Conservation (phyloP, 2,888 invertebrate genomes). For the Pachydiplax longipennis region DNA sequence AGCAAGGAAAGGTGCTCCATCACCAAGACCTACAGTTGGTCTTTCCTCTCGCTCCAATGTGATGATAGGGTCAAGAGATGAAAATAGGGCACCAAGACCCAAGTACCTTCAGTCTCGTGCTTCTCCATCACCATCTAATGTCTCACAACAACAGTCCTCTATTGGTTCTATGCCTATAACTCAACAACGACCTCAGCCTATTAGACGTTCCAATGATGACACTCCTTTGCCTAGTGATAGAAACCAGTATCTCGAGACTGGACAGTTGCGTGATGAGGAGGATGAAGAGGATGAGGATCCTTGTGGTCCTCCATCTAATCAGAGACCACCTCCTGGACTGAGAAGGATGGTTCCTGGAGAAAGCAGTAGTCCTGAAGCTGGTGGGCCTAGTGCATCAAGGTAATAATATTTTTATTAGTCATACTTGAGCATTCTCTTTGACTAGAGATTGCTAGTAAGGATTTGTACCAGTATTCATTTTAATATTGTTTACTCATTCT, state of each 20-base stretch:
- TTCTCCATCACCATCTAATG: slow-evolving; percentile 25
- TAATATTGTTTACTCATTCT: not conserved
- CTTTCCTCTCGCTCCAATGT: not conserved
- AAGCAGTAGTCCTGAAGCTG: slow-evolving; percentile 57
- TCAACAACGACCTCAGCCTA: not conserved
- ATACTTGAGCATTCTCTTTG: not conserved
- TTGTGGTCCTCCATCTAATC: slow-evolving; percentile 21
- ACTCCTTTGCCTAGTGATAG: slow-evolving; percentile 72
- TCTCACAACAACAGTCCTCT: not conserved
- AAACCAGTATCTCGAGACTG: slow-evolving; percentile 79
- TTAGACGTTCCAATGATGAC: slow-evolving; percentile 58
- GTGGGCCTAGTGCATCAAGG: slow-evolving; percentile 51
- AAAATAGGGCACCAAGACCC: not conserved
- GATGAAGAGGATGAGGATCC: slow-evolving; percentile 67
- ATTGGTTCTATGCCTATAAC: not conserved
- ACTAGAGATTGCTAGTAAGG: not conserved
- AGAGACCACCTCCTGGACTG: slow-evolving; percentile 51
- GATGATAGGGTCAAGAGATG: slow-evolving; percentile 20
- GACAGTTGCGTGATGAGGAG: slow-evolving; percentile 74
- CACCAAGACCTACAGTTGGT: slow-evolving; percentile 11
- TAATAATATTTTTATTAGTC: not conserved
- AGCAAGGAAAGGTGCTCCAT: slow-evolving; percentile 1
- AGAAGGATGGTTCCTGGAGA: slow-evolving; percentile 59
- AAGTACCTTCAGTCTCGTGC: slow-evolving; percentile 11
- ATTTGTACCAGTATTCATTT: not conserved